These are phyloP conservation scores for Byasa hedistus DNA, from an alignment of 2,888 invertebrate species.

Conservation along the genomic window DNA sequence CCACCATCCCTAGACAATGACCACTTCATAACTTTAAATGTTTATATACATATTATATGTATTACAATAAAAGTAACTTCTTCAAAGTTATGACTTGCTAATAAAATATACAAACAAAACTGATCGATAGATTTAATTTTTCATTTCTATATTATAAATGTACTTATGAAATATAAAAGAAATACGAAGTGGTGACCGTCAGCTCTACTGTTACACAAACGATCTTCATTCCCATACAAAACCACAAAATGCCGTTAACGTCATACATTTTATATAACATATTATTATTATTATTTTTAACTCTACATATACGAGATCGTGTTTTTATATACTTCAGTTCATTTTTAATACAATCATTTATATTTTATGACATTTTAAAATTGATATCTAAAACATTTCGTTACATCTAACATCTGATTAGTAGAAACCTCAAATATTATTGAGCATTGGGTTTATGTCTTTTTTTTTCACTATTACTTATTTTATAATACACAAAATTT, in stretches of 20 bases:
- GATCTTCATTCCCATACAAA: too few relatives aligned
- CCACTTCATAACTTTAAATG: conserved; percentile 7
- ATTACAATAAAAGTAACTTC: too few relatives aligned
- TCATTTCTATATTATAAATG: too few relatives aligned
- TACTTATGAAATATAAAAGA: too few relatives aligned
- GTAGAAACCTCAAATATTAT: conserved; percentile 38
- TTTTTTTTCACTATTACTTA: conserved; percentile 16
- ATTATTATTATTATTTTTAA: conserved; percentile 38
- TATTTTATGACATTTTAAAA: conserved; percentile 39
- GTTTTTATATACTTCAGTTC: conserved; percentile 71
- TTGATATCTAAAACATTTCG: conserved; percentile 47
- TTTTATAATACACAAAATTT: conserved; percentile 13
- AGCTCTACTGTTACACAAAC: too few relatives aligned
- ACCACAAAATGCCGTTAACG: conserved; percentile 7
- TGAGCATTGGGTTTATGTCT: conserved; percentile 37
- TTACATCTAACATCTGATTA: conserved; percentile 30
- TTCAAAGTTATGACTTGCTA: too few relatives aligned
- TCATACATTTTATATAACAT: conserved; percentile 20
- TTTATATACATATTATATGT: too few relatives aligned
- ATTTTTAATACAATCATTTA: conserved; percentile 62
- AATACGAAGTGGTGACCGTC: too few relatives aligned
- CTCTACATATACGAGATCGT: conserved; percentile 55
- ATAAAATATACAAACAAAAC: too few relatives aligned
- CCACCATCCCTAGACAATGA: background rate
- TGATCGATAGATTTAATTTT: too few relatives aligned